A percentile compares a stretch with the other conserved stretches of the same genome.
Evolutionary conservation across 2,888 invertebrate genomes (phyloP).

Genomic region (Xanthorhoe spadicearia): DNA sequence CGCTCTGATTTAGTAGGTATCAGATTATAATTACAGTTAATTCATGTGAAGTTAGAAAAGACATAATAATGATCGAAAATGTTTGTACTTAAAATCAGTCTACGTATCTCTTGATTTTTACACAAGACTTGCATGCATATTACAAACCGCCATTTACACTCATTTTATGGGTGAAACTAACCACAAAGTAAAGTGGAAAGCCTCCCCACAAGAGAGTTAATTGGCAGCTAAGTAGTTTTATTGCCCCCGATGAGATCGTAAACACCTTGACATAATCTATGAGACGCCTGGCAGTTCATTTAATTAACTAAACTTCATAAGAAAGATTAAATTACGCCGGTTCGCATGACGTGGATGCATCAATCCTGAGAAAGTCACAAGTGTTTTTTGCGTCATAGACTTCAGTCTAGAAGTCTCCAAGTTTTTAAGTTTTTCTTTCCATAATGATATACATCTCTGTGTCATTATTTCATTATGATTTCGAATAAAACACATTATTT

Average conservation of each 20-base stretch:
- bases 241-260: conserved; percentile 30
- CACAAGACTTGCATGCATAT: conserved; percentile 6
- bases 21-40: too few species aligned
- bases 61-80: too few species aligned
- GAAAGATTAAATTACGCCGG: conserved; percentile 17
- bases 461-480: too few species aligned
- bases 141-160: background rate
- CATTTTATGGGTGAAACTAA: conserved; percentile 16
- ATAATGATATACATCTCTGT: too few species aligned
- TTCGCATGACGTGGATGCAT: conserved; percentile 13
- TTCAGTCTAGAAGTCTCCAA: too few species aligned
- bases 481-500: too few species aligned
- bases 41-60: too few species aligned
- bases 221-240: conserved; percentile 41
- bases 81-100: too few species aligned
- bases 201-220: conserved; percentile 27
- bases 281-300: conserved; percentile 33
- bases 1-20: too few species aligned
- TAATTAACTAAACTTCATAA: conserved; percentile 44
- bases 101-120: too few species aligned
- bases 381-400: too few species aligned
- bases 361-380: background rate
- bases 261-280: conserved; percentile 34
- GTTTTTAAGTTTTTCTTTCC: too few species aligned
- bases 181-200: conserved; percentile 23